Percentiles rank a stretch among this genome's conserved stretches.
Evolutionary conservation across 2,113 vertebrate genomes (phyloP).

Genomic region (Dipodomys ordii): DNA sequence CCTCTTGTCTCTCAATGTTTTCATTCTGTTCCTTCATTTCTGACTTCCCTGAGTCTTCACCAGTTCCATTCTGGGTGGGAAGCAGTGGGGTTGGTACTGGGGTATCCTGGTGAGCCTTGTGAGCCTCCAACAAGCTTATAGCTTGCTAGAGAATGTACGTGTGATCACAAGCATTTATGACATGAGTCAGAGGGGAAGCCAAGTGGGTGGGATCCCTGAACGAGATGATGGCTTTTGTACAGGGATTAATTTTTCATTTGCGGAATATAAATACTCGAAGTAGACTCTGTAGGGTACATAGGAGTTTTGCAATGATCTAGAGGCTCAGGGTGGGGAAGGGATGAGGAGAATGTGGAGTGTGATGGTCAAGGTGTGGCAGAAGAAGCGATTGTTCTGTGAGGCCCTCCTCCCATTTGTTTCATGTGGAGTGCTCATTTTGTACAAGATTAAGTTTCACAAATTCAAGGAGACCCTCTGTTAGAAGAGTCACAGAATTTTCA

Average conservation of each 20-base stretch:
- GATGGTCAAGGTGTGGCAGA: fast-evolving
- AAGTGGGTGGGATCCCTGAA: not conserved
- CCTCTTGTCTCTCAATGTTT: not conserved
- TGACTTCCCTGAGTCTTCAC: fast-evolving
- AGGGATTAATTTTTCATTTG: not conserved
- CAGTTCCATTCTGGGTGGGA: not conserved
- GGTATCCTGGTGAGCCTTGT: not conserved
- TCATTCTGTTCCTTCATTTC: not conserved
- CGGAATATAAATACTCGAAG: too few relatives aligned
- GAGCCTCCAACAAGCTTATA: not conserved
- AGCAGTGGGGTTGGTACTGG: too few relatives aligned
- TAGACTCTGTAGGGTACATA: not conserved
- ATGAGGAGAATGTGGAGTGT: fast-evolving
- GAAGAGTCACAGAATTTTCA: not conserved
- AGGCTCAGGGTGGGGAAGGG: fast-evolving
- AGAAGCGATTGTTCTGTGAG: not conserved
- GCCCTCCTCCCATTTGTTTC: not conserved
- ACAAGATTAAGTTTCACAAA: not conserved
- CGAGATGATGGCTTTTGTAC: not conserved
- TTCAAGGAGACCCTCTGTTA: not conserved
- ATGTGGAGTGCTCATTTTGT: not conserved
- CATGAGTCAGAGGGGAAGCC: not conserved
- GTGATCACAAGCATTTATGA: fast-evolving
- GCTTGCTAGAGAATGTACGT: not conserved
- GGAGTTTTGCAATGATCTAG: too few relatives aligned